These are phyloP conservation scores for Epicauta chinensis DNA, from an alignment of 1,140 invertebrate species.

Conservation along the genomic window DNA sequence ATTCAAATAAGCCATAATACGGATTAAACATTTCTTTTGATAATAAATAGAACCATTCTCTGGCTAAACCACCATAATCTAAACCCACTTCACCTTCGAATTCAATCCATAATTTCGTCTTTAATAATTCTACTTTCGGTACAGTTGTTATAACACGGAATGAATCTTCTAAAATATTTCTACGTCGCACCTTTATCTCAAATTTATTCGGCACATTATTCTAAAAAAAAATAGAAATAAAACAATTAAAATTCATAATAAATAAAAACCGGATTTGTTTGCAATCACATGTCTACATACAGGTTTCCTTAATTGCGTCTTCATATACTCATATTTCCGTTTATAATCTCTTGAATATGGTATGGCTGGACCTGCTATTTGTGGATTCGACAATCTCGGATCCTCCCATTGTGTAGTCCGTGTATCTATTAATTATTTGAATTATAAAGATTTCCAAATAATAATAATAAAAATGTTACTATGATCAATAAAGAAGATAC, in stretches of 20 bases:
- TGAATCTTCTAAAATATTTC: slow-evolving; percentile 93
- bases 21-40: slow-evolving; percentile 99
- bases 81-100: slow-evolving; percentile 96
- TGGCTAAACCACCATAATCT: slow-evolving; percentile 94
- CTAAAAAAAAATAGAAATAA: slow-evolving; percentile 45
- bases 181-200: slow-evolving; percentile 89
- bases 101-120: slow-evolving; percentile 97
- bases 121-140: slow-evolving; percentile 74
- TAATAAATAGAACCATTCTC: slow-evolving; percentile 98
- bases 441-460: neutral
- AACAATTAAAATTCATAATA: neutral
- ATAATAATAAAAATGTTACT: slow-evolving; percentile 58
- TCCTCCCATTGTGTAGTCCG: slow-evolving; percentile 99
- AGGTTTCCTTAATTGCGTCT: slow-evolving; percentile 90
- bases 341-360: slow-evolving; percentile 98
- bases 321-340: slow-evolving; percentile 97
- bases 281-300: too few relatives aligned
- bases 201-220: slow-evolving; percentile 96
- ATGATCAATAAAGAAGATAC: slow-evolving; percentile 98
- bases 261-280: too few relatives aligned
- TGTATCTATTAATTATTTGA: slow-evolving; percentile 61
- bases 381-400: slow-evolving; percentile 90
- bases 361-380: slow-evolving; percentile 94
- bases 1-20: slow-evolving; percentile 98
- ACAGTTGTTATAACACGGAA: slow-evolving; percentile 84